Conservation (phyloP, 1,140 invertebrate genomes). For the Heliconius hewitsoni region DNA sequence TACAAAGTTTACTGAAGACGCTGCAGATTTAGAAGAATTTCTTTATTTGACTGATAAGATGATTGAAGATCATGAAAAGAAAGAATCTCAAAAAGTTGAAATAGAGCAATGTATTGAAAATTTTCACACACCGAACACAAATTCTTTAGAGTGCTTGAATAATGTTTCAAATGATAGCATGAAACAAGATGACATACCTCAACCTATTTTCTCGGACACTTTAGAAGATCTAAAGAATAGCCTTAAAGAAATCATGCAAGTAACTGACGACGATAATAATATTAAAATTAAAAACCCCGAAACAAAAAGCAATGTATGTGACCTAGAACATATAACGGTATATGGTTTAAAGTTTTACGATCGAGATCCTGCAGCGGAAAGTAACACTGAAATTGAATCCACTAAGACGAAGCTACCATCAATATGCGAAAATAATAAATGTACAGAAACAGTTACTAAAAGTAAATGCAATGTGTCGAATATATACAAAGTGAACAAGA, state of each 20-base stretch:
- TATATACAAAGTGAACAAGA: constrained; percentile 45
- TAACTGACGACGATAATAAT: constrained; percentile 22
- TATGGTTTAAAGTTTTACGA: constrained; percentile 61
- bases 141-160: constrained; percentile 64
- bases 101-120: constrained; percentile 51
- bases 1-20: constrained; percentile 71
- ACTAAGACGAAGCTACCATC: constrained; percentile 57
- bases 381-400: constrained; percentile 30
- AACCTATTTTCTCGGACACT: constrained; percentile 58
- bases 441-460: constrained; percentile 25
- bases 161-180: constrained; percentile 31
- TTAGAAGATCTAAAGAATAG: constrained; percentile 66
- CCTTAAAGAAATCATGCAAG: constrained; percentile 54
- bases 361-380: constrained; percentile 35
- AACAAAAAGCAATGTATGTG: constrained; percentile 48
- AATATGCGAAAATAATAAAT: constrained; percentile 63
- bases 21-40: constrained; percentile 71
- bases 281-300: constrained; percentile 29
- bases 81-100: constrained; percentile 24
- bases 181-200: constrained; percentile 30
- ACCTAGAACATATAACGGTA: constrained; percentile 73
- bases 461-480: constrained; percentile 45
- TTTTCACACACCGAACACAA: constrained; percentile 67
- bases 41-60: constrained; percentile 71
- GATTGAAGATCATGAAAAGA: constrained; percentile 48